Base-by-base conservation (phyloP, 1,140 invertebrate genomes). In the Saccostrea echinata region DNA sequence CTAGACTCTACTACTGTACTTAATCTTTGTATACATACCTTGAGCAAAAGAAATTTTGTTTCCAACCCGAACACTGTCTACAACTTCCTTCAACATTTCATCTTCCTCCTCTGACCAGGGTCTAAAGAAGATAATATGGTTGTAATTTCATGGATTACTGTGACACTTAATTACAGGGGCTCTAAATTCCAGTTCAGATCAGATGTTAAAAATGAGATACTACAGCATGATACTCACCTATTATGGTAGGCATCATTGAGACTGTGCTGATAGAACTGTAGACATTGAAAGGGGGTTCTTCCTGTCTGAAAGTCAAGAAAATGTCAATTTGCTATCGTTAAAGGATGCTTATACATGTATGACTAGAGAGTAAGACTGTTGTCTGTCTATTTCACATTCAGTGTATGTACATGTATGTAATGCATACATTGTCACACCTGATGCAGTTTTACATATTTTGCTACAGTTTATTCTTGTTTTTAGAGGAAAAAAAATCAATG, bases 31-130 rank as follows among this genome's bases (percentile, higher is more conserved):
- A 53, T 35, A 30, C 27, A 64, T 61, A 94, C 94, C 93, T 91
- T 94, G 92, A 16, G 90, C 88, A 93, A 93, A 94, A 35, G 91
- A 92, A 33, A 94, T 92, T 16, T 57, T 88, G 16, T 87, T 84
- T 13, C 90, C 90, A 52, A 91, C 84, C 81, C 89, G 88, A 85
- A 92, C 91, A 12, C 86, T 90, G 3, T 93, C 92, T 0, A 93
- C 90, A 4, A 94, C 92, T 53, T 92, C 91, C 53, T 90, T 82
- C 55, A 95, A 84, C 52, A 91, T 87, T 21, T 91, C 86, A 89
- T 95, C 94, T 64, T 95, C 94, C n/a, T 93, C 92, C 21, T 91
- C 88, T 12, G 92, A 93, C 94, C 94, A 95, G 16, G 88, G 85
- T 85, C 94, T 94, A 87, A 55, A 90, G 87, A 85, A 85, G 82